phyloP scores from a whole-genome alignment of 2,888 invertebrate species.

The Chrysopilus asiliformis region DNA sequence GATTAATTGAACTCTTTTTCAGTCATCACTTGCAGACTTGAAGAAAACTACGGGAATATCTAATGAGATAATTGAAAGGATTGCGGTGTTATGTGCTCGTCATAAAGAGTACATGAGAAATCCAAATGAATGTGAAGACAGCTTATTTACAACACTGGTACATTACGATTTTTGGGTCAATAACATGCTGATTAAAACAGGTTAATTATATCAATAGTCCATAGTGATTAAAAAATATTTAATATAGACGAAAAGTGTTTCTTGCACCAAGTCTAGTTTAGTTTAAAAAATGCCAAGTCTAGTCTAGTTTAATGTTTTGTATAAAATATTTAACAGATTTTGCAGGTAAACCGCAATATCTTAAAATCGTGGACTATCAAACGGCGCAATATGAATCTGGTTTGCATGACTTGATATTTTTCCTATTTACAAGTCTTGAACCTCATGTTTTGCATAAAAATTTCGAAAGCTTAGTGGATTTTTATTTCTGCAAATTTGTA shows the following conservation, averaged over 20 bases:
- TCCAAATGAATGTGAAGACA: slow-evolving; percentile 22
- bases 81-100: slow-evolving; percentile 17
- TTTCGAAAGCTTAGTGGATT: too few species aligned
- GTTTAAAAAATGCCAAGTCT: not conserved
- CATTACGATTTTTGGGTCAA: slow-evolving; percentile 49
- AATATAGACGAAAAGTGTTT: not conserved
- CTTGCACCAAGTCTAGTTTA: not conserved
- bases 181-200: slow-evolving; percentile 42
- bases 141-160: slow-evolving; percentile 40
- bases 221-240: not conserved
- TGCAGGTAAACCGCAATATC: slow-evolving; percentile 31
- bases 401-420: slow-evolving; percentile 41
- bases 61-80: slow-evolving; percentile 15
- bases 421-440: slow-evolving; percentile 41
- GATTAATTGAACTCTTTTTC: not conserved
- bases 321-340: slow-evolving; percentile 17
- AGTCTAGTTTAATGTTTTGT: not conserved
- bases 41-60: slow-evolving; percentile 13
- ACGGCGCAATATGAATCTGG: slow-evolving; percentile 40
- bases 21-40: slow-evolving; percentile 8
- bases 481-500: too few species aligned
- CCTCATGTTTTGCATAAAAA: slow-evolving; percentile 34
- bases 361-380: slow-evolving; percentile 48
- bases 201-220: slow-evolving; percentile 17
- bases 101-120: slow-evolving; percentile 19